phyloP scores from a whole-genome alignment of 92 coral and sea anemone genomes.

The Porites cylindrica region DNA sequence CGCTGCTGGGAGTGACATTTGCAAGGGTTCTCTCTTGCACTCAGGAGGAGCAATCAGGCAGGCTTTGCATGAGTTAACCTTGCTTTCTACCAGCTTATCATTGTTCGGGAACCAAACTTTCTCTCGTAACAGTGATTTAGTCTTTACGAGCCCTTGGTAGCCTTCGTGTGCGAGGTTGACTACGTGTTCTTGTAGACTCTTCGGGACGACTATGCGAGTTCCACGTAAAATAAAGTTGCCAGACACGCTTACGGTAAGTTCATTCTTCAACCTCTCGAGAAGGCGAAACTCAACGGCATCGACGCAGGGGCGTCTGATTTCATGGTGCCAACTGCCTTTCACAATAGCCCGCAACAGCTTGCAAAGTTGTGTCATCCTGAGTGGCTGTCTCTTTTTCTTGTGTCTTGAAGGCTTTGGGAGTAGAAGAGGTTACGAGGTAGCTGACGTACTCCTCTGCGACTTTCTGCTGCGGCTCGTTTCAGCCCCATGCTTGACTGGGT shows the following conservation, averaged over 20 bases:
- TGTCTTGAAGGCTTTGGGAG: conserved; percentile 56
- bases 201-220: conserved; percentile 57
- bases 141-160: conserved; percentile 40
- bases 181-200: conserved; percentile 56
- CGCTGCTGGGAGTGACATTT: no score
- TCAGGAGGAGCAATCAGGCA: conserved; percentile 1
- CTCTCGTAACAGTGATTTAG: conserved; percentile 57
- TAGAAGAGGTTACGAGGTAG: background rate
- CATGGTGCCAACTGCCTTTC: conserved; percentile 30
- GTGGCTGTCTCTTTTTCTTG: conserved; percentile 61
- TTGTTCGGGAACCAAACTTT: conserved; percentile 78
- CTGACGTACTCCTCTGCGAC: conserved; percentile 70
- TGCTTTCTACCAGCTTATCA: conserved; percentile 56
- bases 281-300: conserved; percentile 13
- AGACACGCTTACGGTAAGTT: conserved; percentile 40
- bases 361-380: conserved; percentile 2
- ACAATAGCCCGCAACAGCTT: conserved; percentile 9
- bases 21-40: no score
- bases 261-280: conserved; percentile 58
- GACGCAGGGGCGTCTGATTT: conserved; percentile 16
- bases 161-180: conserved; percentile 42
- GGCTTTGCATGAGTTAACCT: conserved; percentile 60
- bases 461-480: conserved; percentile 57
- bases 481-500: conserved; percentile 51
- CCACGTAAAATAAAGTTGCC: conserved; percentile 58